A percentile compares a stretch with the other conserved stretches of the same genome.
Conservation (phyloP, 2,888 invertebrate genomes). For the Oscheius myriophilus region DNA sequence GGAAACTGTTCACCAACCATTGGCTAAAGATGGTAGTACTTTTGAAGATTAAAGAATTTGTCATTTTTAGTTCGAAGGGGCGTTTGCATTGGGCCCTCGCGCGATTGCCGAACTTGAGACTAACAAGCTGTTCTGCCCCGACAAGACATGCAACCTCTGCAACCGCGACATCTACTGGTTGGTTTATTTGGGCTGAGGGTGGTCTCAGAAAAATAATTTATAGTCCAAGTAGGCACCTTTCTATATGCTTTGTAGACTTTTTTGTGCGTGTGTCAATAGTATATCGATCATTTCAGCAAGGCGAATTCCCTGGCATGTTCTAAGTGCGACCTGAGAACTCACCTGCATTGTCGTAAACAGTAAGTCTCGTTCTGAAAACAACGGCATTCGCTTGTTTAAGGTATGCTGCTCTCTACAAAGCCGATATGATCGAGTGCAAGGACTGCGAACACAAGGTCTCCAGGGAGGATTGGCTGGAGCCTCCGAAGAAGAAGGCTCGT, state of each 20-base stretch:
- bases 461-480: constrained; percentile 8
- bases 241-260: no score
- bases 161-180: background rate
- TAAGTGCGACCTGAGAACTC: constrained; percentile 25
- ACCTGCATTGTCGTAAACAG: constrained; percentile 39
- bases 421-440: constrained; percentile 19
- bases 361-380: constrained; percentile 6
- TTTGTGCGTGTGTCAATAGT: no score
- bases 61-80: constrained; percentile 2
- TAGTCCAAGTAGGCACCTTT: no score
- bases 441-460: constrained; percentile 3
- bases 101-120: constrained; percentile 13
- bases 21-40: background rate
- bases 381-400: constrained; percentile 18
- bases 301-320: constrained; percentile 29
- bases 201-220: no score
- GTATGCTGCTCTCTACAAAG: constrained; percentile 12
- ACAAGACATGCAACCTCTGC: background rate
- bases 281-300: constrained; percentile 27
- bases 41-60: no score
- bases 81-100: constrained; percentile 13
- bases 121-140: background rate
- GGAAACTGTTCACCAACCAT: background rate
- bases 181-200: no score
- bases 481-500: background rate